Base-by-base conservation (phyloP, 2,113 vertebrate genomes). In the Oryzias woworae region DNA sequence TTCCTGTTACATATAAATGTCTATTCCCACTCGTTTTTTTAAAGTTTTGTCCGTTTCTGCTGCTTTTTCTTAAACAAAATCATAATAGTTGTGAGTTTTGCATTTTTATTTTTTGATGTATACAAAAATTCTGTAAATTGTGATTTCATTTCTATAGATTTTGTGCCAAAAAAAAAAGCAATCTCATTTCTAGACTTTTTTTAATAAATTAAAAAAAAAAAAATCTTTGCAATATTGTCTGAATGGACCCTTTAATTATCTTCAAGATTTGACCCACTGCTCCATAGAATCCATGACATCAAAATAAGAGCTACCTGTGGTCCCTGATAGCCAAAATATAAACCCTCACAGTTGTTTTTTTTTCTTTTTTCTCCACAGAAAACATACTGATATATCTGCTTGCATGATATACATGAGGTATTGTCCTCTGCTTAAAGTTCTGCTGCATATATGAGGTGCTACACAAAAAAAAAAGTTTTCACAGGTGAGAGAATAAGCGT, bases 401-500 rank as follows among this genome's bases (percentile, higher is more conserved):
- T 54, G 50, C 67, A 54, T 85, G 71, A 73, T 58, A 45, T 69
- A 75, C 63, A 80, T 78, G 84, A 88, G 83, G 85, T 86, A 84
- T 53, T 66, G 62, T 77, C 69, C n/a, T 75, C 66, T 61, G 76
- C 46, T 41, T 73, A 69, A 20, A 75, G 66, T 70, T 80, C 68
- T 85, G 81, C 75, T 87, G 85, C 83, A 82, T 87, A 80, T 69
- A 80, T 69, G 76, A 66, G 68, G 63, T 71, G 74, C 75, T 71
- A 68, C 80, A 81, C 71, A 59, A 72, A 57, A 36, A n/a, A n/a
- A 44, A 65, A 63, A 41, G 60, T 53, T 56, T 61, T 66, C 54
- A 56, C 72, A 49, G 64, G 63, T 31, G 60, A 53, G 20, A 58
- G 79, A 68, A 78, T 71, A 68, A 75, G 41, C 13, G 62, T 48